Base-by-base conservation (phyloP, 2,797 vertebrate species). In the Mallotus villosus region DNA sequence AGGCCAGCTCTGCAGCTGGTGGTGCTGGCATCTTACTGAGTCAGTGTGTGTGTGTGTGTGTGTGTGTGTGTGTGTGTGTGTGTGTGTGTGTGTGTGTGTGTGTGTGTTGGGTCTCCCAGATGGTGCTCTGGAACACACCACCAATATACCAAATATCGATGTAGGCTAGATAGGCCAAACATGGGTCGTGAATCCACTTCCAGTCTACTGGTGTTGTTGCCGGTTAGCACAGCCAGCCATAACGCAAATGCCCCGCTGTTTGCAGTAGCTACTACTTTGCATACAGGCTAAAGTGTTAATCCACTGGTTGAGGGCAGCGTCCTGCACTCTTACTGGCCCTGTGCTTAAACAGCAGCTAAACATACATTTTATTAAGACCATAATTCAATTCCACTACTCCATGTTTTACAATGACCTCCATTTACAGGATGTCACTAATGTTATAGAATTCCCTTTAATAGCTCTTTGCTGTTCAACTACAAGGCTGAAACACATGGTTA, bases 91-190 rank as follows among this genome's bases (percentile, higher is more conserved):
- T 24, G 63, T 72, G 76, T 29, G 29, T 29, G 32, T 32, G 32
- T 32, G 32, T 32, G 32, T 32, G 32, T 70, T 58, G 25, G 68
- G 37, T 41, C 37, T 41, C 49, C 70, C 81, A 86, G 74, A 83
- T 85, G 75, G 80, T 77, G 71, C 55, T 72, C 58, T 74, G 64
- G 78, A 68, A 49, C 12, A 66, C 46, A 51, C 11, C 46, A 29
- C 46, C 34, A 57, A 14, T 75, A 27, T 71, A 62, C 68, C 70
- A 77, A 81, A 70, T 25, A 75, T 49, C 72, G 55, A 75, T 65
- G 71, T 64, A 69, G 70, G 73, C 12, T 53, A 1, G 49, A 16
- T 53, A 17, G 14, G 3, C 49, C 3, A 53, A 19, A 16, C 16
- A 16, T 53, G 16, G 49, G 49, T 1, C 11, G 37, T 41, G 37